Base-by-base conservation (phyloP, 2,113 vertebrate species). In the Nerophis lumbriciformis region DNA sequence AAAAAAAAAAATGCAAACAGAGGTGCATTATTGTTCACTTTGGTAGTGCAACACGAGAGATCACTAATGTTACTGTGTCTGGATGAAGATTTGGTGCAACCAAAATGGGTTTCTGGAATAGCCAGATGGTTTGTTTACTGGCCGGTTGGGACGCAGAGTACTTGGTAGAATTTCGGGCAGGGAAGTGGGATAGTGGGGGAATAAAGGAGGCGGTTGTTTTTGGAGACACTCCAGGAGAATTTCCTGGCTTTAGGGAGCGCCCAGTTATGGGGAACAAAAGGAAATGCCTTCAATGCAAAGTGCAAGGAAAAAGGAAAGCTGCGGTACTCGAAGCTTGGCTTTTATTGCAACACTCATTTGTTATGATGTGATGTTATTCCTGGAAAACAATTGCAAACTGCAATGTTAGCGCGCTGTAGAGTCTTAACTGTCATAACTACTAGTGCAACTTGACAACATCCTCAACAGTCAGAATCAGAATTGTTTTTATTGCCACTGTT, bases 181-280 rank as follows among this genome's bases (percentile, higher is more conserved):
- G 64, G 66, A 72, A 68, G 45, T 38, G 75, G 68, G 72, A 77
- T 51, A 38, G 38, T 39, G 15, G 50, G 11, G 61, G 28, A 65
- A 67, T 15, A 57, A 73, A 63, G 48, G 60, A 79, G 73, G 71
- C n/a, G 0, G 36, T 12, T 71, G 60, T 76, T 73, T 85, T 57
- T 45, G 80, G 81, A 81, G 39, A 1, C 1, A 21, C 38, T 84
- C 81, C 80, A 48, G 50, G 42, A 53, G 61, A 51, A 59, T 90
- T 91, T 83, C 93, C 93, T 93, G 92, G 91, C 92, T 78, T 86
- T 90, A 16, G 92, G 91, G 77, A 92, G 93, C 0, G 92, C 88
- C 90, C 85, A 85, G 50, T 83, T 87, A 11, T 13, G 65, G 84
- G 79, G 59, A 83, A 88, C 77, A 90, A 93, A 74, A 83, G 80